Conservation (phyloP, 2,888 invertebrate species). For the Zootermopsis nevadensis region DNA sequence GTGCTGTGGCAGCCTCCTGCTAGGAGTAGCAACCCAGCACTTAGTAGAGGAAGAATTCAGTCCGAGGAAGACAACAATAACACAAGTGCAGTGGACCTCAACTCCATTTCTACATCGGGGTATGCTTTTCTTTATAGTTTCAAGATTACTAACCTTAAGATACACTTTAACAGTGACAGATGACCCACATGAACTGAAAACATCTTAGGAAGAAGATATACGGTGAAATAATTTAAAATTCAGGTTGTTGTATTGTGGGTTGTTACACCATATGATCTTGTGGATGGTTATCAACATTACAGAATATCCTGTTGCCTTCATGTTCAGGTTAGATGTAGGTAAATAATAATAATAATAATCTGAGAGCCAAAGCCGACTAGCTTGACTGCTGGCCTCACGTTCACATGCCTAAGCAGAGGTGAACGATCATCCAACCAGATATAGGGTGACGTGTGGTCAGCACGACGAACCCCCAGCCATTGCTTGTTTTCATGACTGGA, state of each 20-base stretch:
- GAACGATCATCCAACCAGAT: too few species aligned
- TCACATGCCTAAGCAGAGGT: too few species aligned
- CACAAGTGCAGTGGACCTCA: slow-evolving; percentile 44
- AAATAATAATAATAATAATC: too few species aligned
- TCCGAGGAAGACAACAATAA: slow-evolving; percentile 44
- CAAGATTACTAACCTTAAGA: neutral
- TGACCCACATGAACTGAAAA: neutral
- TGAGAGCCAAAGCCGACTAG: too few species aligned
- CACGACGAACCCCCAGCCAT: too few species aligned
- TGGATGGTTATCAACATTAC: neutral
- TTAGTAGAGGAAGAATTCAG: slow-evolving; percentile 1
- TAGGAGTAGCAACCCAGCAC: slow-evolving; percentile 48
- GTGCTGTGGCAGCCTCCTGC: slow-evolving; percentile 83
- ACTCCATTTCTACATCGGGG: slow-evolving; percentile 30
- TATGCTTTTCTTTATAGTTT: neutral
- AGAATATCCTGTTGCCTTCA: neutral
- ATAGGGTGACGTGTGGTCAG: too few species aligned
- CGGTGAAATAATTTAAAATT: too few species aligned
- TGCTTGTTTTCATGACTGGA: too few species aligned
- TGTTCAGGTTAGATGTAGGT: too few species aligned
- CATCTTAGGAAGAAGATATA: neutral
- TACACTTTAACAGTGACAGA: neutral
- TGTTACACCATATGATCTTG: neutral
- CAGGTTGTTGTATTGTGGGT: neutral
- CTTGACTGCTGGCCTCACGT: too few species aligned